These are phyloP conservation scores for Pseudomyrmex gracilis DNA, from an alignment of 1,140 invertebrate species.

Conservation along the genomic window DNA sequence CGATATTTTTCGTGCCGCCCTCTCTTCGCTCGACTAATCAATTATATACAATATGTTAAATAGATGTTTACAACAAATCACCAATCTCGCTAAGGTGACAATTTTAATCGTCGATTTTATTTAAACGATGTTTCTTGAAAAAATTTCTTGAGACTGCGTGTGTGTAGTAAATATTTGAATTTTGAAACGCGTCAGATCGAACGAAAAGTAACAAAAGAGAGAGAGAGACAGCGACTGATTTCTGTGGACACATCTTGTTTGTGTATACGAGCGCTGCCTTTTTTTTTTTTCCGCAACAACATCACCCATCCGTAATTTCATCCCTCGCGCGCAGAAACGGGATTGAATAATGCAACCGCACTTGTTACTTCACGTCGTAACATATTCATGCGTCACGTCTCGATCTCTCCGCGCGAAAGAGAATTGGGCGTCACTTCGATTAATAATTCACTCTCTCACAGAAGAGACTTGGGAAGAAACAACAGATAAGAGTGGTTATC, in stretches of 20 bases:
- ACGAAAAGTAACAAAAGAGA: no score
- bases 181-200: no score
- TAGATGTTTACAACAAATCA: no score
- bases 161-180: no score
- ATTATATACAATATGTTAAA: background rate
- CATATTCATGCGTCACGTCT: slow-evolving; percentile 40
- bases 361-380: slow-evolving; percentile 36
- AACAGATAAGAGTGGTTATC: background rate
- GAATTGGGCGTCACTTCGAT: background rate
- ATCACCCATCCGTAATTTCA: background rate
- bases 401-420: slow-evolving; percentile 1
- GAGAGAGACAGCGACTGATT: no score
- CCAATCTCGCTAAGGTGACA: no score
- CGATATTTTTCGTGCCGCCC: background rate
- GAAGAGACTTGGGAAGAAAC: no score
- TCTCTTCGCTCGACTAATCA: slow-evolving; percentile 9
- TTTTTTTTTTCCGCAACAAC: slow-evolving; percentile 13
- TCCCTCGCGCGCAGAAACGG: background rate
- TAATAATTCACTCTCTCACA: slow-evolving; percentile 24
- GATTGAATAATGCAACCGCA: slow-evolving; percentile 46
- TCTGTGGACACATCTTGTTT: no score
- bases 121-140: no score
- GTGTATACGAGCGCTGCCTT: no score
- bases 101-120: no score
- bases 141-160: no score